phyloP scores from a whole-genome alignment of 2,797 vertebrate species.

The Hyperoplus immaculatus region DNA sequence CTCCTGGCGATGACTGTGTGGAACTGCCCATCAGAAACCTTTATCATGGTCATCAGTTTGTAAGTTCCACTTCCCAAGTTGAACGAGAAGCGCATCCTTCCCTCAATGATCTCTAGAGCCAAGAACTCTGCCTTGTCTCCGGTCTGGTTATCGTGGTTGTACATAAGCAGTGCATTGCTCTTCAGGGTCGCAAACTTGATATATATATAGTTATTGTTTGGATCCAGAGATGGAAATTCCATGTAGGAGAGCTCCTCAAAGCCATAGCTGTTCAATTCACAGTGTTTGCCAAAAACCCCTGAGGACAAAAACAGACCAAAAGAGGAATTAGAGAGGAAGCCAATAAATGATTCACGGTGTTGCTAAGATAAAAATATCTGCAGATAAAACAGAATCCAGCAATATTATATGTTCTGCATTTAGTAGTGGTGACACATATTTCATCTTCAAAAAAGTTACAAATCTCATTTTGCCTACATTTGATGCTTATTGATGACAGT shows the following conservation, averaged over 20 bases:
- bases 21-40: slow-evolving; percentile 95
- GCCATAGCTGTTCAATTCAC: slow-evolving; percentile 97
- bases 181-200: slow-evolving; percentile 97
- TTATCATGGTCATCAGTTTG: slow-evolving; percentile 93
- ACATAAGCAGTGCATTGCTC: slow-evolving; percentile 92
- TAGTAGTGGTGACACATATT: neutral
- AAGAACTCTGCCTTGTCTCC: slow-evolving; percentile 96
- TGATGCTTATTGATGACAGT: slow-evolving; percentile 13
- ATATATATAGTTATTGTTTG: slow-evolving; percentile 99
- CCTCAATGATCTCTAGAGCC: slow-evolving; percentile 93
- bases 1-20: slow-evolving; percentile 97
- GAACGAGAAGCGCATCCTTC: slow-evolving; percentile 93
- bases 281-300: slow-evolving; percentile 99
- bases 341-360: slow-evolving; percentile 57
- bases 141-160: slow-evolving; percentile 98
- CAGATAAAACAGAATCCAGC: slow-evolving; percentile 45
- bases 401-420: slow-evolving; percentile 10
- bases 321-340: slow-evolving; percentile 53
- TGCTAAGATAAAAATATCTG: slow-evolving; percentile 56
- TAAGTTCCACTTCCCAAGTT: slow-evolving; percentile 95
- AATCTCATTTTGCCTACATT: neutral
- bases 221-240: slow-evolving; percentile 98
- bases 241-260: slow-evolving; percentile 98
- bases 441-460: slow-evolving; percentile 9
- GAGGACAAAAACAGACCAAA: slow-evolving; percentile 58